These are phyloP conservation scores for Drosophila nikananu DNA, from an alignment of 1,140 invertebrate species.

Conservation along the genomic window DNA sequence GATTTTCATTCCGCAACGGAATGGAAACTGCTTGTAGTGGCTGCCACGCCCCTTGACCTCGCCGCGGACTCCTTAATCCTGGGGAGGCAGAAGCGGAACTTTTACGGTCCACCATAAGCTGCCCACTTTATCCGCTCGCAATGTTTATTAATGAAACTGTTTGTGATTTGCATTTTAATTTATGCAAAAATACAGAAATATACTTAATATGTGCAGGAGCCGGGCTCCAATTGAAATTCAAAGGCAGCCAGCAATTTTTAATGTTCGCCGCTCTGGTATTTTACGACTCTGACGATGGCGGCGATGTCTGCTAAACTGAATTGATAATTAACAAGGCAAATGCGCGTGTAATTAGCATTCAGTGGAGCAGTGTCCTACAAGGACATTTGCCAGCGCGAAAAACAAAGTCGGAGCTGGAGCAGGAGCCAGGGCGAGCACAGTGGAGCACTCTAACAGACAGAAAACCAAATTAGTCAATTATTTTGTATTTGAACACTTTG, in stretches of 20 bases:
- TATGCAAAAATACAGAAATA: conserved; percentile 78
- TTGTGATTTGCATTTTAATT: conserved; percentile 84
- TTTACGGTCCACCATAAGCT: conserved; percentile 76
- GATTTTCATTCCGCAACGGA: conserved; percentile 46
- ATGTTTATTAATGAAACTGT: conserved; percentile 84
- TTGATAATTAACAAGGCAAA: conserved; percentile 83
- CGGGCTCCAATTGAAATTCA: conserved; percentile 75
- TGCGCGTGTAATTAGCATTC: conserved; percentile 83
- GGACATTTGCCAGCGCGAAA: conserved; percentile 19
- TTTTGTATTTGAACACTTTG: not conserved
- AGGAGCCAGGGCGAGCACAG: not conserved
- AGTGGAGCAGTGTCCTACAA: conserved; percentile 58
- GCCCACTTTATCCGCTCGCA: conserved; percentile 72
- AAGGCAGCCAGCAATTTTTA: conserved; percentile 77
- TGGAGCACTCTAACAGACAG: not conserved
- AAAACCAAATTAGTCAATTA: not conserved
- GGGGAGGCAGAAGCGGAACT: conserved; percentile 15
- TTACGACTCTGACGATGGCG: conserved; percentile 65
- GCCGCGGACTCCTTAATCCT: not conserved
- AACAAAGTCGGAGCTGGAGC: not conserved
- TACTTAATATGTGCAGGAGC: conserved; percentile 57
- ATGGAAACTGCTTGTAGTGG: conserved; percentile 34
- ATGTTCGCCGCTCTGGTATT: conserved; percentile 72
- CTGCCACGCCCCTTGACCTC: conserved; percentile 34
- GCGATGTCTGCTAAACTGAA: conserved; percentile 74